Conservation (phyloP, 2,888 invertebrate species). For the Dasysyrphus tricinctus region DNA sequence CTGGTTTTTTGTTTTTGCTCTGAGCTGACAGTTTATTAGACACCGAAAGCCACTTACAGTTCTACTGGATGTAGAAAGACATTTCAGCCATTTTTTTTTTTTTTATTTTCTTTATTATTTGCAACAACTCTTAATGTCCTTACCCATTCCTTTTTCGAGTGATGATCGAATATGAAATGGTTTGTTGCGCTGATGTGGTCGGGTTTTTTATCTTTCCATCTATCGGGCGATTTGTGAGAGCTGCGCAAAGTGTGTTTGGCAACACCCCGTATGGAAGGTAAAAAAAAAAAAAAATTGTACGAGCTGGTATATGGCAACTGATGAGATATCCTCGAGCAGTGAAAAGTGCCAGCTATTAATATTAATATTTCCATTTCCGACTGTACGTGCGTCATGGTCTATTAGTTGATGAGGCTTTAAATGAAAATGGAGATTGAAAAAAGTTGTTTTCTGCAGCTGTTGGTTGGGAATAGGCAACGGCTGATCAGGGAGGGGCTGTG, state of each 20-base stretch:
- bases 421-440: conserved; percentile 17
- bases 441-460: neutral
- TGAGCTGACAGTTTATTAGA: conserved; percentile 62
- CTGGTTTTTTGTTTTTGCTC: conserved; percentile 13
- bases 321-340: conserved; percentile 37
- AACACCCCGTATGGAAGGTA: conserved; percentile 54
- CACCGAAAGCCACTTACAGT: conserved; percentile 72
- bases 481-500: neutral
- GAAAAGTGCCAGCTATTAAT: conserved; percentile 58
- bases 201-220: conserved; percentile 51
- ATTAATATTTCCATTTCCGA: conserved; percentile 60
- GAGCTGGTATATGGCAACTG: conserved; percentile 7
- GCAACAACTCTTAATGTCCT: conserved; percentile 57
- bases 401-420: conserved; percentile 22
- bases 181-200: conserved; percentile 19
- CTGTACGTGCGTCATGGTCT: conserved; percentile 35
- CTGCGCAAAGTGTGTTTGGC: conserved; percentile 62
- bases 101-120: conserved; percentile 33
- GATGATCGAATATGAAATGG: conserved; percentile 69
- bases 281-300: neutral
- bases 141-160: conserved; percentile 58
- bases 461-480: neutral
- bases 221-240: conserved; percentile 59
- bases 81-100: neutral
- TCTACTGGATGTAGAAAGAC: conserved; percentile 24